A percentile compares a stretch with the other conserved stretches of the same genome.
Conservation (phyloP, 2,113 vertebrate genomes). For the Prinia subflava region DNA sequence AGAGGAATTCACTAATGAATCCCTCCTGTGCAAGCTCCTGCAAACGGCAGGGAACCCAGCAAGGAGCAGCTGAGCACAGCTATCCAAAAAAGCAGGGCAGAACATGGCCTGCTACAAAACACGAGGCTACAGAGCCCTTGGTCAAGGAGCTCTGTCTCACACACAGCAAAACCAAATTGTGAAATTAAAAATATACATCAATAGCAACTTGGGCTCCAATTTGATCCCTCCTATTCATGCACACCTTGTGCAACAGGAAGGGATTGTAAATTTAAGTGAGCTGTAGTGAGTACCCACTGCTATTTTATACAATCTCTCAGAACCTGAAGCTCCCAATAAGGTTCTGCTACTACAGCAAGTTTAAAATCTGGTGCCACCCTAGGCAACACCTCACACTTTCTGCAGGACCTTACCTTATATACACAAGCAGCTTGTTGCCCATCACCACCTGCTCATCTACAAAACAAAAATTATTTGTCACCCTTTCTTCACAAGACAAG, state of each 20-base stretch:
- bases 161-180: neutral
- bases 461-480: constrained; percentile 22
- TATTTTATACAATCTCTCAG: neutral
- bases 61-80: neutral
- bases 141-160: neutral
- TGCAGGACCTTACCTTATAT: constrained; percentile 85
- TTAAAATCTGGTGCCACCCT: neutral
- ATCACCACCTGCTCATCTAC: constrained; percentile 94
- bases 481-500: neutral
- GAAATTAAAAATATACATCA: neutral
- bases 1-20: neutral
- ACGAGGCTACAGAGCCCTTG: neutral
- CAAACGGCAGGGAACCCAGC: neutral
- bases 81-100: neutral
- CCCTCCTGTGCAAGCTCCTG: neutral
- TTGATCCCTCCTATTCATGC: neutral
- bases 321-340: neutral
- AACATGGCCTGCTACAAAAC: neutral
- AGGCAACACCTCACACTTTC: neutral
- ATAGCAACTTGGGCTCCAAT: neutral
- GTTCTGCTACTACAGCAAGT: neutral
- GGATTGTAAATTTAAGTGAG: neutral
- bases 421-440: constrained; percentile 97
- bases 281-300: neutral
- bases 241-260: neutral